These are phyloP conservation scores for Rhodinocichla rosea DNA, from an alignment of 2,113 vertebrate species.

Conservation along the genomic window DNA sequence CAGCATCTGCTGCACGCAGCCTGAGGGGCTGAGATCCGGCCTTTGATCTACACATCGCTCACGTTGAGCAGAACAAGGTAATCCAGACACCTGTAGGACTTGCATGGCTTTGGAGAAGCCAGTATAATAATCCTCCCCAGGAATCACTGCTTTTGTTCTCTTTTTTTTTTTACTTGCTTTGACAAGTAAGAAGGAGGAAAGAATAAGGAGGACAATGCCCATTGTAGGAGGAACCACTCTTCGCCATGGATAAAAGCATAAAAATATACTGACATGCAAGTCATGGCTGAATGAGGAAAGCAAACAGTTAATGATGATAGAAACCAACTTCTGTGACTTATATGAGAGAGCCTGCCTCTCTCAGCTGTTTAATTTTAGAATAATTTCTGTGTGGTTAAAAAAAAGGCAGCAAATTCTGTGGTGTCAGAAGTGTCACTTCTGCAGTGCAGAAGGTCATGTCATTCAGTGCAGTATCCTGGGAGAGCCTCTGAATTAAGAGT, in stretches of 20 bases:
- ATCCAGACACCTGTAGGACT: background rate
- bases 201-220: background rate
- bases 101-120: background rate
- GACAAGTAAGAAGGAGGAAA: background rate
- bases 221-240: fast-evolving
- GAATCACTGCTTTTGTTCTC: background rate
- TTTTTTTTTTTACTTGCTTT: background rate
- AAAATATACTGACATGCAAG: background rate
- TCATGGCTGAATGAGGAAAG: background rate
- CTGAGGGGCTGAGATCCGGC: background rate
- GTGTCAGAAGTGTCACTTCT: slow-evolving; percentile 15
- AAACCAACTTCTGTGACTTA: background rate
- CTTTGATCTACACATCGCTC: background rate
- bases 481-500: slow-evolving; percentile 26
- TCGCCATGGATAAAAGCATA: background rate
- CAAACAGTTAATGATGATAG: background rate
- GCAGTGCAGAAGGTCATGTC: slow-evolving; percentile 40
- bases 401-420: background rate
- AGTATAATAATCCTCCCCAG: background rate
- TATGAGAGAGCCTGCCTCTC: background rate
- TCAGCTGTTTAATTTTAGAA: background rate
- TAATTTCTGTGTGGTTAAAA: background rate
- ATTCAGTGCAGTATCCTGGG: slow-evolving; percentile 20
- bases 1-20: slow-evolving; percentile 30
- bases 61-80: background rate